A percentile compares a stretch with the other conserved stretches of the same genome.
These are phyloP conservation scores for Amphiduros pacificus DNA, from an alignment of 2,888 invertebrate genomes.

Conservation along the genomic window DNA sequence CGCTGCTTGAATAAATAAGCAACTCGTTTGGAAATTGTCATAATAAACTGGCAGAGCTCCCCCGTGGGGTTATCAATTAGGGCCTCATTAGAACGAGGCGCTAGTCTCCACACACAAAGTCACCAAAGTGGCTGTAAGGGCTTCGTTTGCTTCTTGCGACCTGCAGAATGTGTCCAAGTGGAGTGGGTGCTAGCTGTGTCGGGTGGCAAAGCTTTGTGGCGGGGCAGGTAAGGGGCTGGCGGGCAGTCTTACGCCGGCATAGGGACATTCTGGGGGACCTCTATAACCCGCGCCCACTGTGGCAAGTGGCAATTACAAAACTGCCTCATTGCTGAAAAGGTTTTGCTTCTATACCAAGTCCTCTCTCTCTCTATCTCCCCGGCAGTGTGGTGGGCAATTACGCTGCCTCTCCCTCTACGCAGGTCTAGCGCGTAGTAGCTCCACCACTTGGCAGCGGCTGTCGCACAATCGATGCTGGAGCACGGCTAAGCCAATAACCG, in stretches of 20 bases:
- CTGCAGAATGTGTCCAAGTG: too few relatives aligned
- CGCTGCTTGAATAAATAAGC: conserved; percentile 6
- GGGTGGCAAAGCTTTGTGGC: too few relatives aligned
- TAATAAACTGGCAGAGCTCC: conserved; percentile 12
- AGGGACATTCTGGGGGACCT: too few relatives aligned
- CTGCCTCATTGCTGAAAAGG: conserved; percentile 10
- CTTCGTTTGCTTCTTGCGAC: neutral
- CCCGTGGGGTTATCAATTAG: conserved; percentile 15
- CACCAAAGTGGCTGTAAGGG: neutral
- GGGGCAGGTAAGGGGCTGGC: too few relatives aligned
- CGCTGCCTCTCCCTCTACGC: too few relatives aligned
- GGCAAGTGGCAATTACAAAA: conserved; percentile 18
- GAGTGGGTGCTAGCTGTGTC: too few relatives aligned
- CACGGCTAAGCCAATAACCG: conserved; percentile 14
- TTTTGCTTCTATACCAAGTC: conserved; percentile 10
- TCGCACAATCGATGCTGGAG: conserved; percentile 7
- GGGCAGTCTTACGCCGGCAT: too few relatives aligned
- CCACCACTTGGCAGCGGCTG: conserved; percentile 5
- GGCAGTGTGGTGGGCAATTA: conserved; percentile 12
- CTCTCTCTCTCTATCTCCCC: too few relatives aligned
- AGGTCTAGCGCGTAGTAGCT: too few relatives aligned
- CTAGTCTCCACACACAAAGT: neutral
- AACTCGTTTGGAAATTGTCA: conserved; percentile 3
- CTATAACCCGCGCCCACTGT: too few relatives aligned
- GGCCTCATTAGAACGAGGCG: neutral